These are phyloP conservation scores for Apeltes quadracus DNA, from an alignment of 2,113 vertebrate species.

Conservation along the genomic window DNA sequence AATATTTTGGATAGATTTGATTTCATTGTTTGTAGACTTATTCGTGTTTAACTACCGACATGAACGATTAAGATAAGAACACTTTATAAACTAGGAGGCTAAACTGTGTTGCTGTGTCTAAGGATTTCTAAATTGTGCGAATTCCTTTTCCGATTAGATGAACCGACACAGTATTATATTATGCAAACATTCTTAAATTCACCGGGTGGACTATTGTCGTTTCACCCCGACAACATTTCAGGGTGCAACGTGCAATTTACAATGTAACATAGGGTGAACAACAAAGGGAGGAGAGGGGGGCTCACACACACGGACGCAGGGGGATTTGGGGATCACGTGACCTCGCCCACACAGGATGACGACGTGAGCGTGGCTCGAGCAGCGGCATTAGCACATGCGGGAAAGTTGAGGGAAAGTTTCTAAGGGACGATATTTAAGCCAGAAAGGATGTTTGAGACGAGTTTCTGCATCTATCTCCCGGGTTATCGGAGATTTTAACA, in stretches of 20 bases:
- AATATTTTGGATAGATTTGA: neutral
- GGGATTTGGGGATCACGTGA: conserved; percentile 66
- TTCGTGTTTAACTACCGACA: neutral
- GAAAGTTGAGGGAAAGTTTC: conserved; percentile 49
- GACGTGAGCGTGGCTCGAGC: conserved; percentile 35
- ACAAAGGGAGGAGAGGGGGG: neutral
- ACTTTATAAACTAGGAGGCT: neutral
- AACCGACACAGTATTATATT: neutral
- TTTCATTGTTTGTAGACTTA: neutral
- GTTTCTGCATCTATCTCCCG: neutral
- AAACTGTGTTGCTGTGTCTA: neutral
- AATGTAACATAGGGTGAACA: neutral
- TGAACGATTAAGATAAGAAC: neutral
- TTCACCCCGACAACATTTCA: neutral
- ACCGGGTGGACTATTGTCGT: neutral
- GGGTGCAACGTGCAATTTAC: neutral
- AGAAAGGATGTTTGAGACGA: accelerated
- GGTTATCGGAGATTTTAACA: neutral
- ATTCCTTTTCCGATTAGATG: neutral
- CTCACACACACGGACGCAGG: conserved; percentile 9
- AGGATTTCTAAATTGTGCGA: neutral
- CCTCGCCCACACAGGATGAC: conserved; percentile 51
- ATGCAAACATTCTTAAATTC: neutral
- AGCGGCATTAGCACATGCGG: neutral
- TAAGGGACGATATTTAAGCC: neutral